Evolutionary conservation across 2,797 vertebrate species (phyloP), one percentile per base, ranked within the genome.

Genomic region (Aphelocoma californica): DNA sequence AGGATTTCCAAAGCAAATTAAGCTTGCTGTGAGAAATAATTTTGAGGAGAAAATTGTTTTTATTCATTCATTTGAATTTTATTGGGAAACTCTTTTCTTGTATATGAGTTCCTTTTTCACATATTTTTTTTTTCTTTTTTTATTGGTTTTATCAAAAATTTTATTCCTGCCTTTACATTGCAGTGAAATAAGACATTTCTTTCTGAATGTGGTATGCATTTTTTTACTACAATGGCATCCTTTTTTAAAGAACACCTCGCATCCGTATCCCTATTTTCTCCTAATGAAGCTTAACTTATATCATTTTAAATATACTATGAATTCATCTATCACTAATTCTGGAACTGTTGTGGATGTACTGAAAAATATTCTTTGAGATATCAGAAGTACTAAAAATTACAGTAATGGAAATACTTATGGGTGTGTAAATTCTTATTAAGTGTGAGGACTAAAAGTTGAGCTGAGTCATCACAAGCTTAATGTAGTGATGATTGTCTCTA

Each of bases 21-120:
- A 47, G 1, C 1, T 54, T 58, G 6, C 8, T 12, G 5, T 38
- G 8, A 4, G 18, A 75, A 82, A 62, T 29, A 45, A 81, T 54
- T 47, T 24, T 28, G 0, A 3, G 4, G 8, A 3, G 10, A 42
- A 31, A 34, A 14, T 0, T 1, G 0, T 9, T 78, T 81, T 72
- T 3, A n/a, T 58, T 75, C 4, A n/a, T 56, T 38, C 44, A 36
- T 77, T 65, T 85, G 0, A 58, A 79, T 71, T 85, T 3, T 10
- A 54, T 53, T 21, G 5, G 18, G 5, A 71, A 83, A 34, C 2
- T 32, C 4, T 28, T 70, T 79, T 66, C 12, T 64, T 69, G 4
- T 2, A 61, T 29, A 67, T 64, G 3, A 48, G 4, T 3, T 45
- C 1, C 18, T 79, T 85, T 64, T 60, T 44, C 14, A 54, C 4